Evolutionary conservation across 2,797 vertebrate genomes (phyloP), one percentile per base, ranked within the genome.

Genomic region (Erethizon dorsatum): DNA sequence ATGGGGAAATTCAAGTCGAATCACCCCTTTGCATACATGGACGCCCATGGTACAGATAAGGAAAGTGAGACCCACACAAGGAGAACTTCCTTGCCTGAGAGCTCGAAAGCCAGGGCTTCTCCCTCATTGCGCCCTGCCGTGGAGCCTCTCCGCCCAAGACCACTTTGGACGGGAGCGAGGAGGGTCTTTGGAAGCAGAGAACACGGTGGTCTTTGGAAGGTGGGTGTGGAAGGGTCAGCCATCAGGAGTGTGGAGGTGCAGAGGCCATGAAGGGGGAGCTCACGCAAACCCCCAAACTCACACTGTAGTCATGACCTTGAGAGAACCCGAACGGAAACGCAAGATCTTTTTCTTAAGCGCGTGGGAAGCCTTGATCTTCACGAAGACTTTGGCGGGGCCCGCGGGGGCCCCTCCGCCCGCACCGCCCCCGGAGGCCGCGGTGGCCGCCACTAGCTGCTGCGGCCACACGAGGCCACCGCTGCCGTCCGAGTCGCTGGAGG

Each of bases 231-330:
- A 54, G 91, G 97, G 82, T 63, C 78, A 26, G 95, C 56, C 91
- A 82, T 52, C 52, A 85, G 90, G 87, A 52, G 83, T 65, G 90
- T 90, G 73, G 71, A 57, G 95, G 92, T 86, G 96, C 91, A 69
- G 94, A 87, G 94, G 96, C 95, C 87, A 78, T 50, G 92, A 73
- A 88, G 63, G 79, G 77, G 90, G 90, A 86, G 95, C 86, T 78
- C 88, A 15, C 20, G 67, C 82, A 24, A 59, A 54, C 26, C 88
- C 77, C 84, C 54, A 41, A 61, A 85, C 86, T 99, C 98, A 99
- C 45, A 99, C 99, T 0, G 99, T 99, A 0, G 99, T 99, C 99
- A 99, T 99, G 94, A 99, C 99, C 98, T 99, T 99, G 54, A 99
- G 99, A 3, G 99, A 99, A 56, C 99, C 99, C 0, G 99, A 99